These are phyloP conservation scores for Drosophila prostipennis DNA, from an alignment of 2,888 invertebrate genomes.

Conservation along the genomic window DNA sequence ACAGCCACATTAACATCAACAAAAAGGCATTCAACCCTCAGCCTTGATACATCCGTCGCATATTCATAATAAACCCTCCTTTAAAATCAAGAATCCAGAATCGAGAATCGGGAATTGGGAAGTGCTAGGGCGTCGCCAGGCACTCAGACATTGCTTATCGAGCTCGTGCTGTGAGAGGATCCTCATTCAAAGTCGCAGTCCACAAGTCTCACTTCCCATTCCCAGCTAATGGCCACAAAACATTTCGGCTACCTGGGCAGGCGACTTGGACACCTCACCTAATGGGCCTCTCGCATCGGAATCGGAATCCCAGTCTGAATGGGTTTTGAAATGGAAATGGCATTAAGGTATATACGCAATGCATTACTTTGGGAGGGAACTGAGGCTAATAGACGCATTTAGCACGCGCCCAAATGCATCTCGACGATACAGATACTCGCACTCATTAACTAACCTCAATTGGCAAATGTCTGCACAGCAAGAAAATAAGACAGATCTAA, in stretches of 20 bases:
- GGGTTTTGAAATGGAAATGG: slow-evolving; percentile 17
- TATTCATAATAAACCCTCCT: not conserved
- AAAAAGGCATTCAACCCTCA: slow-evolving; percentile 46
- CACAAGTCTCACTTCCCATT: slow-evolving; percentile 3
- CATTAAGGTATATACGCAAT: slow-evolving; percentile 18
- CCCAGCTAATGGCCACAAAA: slow-evolving; percentile 31
- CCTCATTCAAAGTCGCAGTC: slow-evolving; percentile 5
- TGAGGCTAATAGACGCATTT: slow-evolving; percentile 67
- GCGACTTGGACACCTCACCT: slow-evolving; percentile 22
- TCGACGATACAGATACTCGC: slow-evolving; percentile 38
- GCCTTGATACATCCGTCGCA: slow-evolving; percentile 44
- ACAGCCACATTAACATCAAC: slow-evolving; percentile 25
- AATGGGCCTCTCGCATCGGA: slow-evolving; percentile 24
- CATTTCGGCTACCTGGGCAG: slow-evolving; percentile 23
- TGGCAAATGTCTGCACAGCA: slow-evolving; percentile 44
- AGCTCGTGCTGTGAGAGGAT: slow-evolving; percentile 46
- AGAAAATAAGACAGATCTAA: slow-evolving; percentile 3
- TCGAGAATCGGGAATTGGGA: slow-evolving; percentile 55
- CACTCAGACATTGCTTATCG: slow-evolving; percentile 72
- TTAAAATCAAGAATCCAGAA: slow-evolving; percentile 4
- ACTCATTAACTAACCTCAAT: slow-evolving; percentile 27
- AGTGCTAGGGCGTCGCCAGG: slow-evolving; percentile 67
- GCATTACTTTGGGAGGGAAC: slow-evolving; percentile 4
- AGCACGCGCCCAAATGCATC: slow-evolving; percentile 66
- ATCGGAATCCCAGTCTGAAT: slow-evolving; percentile 19